Conservation (phyloP, 2,113 vertebrate genomes). For the Bostrychus sinensis region DNA sequence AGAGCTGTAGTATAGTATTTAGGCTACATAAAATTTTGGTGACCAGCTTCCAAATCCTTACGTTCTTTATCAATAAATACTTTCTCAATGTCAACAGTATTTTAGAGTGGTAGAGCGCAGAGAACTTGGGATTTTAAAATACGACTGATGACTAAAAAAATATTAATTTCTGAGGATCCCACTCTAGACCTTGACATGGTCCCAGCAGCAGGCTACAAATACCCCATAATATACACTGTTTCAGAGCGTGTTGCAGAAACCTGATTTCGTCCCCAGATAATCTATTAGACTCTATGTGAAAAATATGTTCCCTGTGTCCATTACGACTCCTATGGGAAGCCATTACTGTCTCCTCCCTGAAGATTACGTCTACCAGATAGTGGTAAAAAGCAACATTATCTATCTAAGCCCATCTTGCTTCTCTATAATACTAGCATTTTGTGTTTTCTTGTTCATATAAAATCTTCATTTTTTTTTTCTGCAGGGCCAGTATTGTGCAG, state of each 20-base stretch:
- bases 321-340: conserved; percentile 32
- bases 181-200: not conserved
- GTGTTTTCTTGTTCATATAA: not conserved
- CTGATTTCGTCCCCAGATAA: conserved; percentile 38
- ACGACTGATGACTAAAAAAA: too few species aligned
- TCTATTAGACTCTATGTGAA: conserved; percentile 10
- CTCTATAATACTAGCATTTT: not conserved
- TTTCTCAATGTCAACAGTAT: too few species aligned
- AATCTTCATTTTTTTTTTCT: not conserved
- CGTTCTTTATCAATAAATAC: too few species aligned
- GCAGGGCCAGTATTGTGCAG: conserved; percentile 94
- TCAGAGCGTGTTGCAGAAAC: conserved; percentile 21
- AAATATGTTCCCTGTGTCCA: conserved; percentile 31
- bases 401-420: conserved; percentile 28
- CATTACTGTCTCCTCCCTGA: conserved; percentile 26
- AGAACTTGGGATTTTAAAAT: too few species aligned
- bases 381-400: conserved; percentile 15
- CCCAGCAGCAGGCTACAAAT: not conserved
- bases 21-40: too few species aligned
- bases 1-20: too few species aligned
- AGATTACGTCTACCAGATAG: conserved; percentile 40
- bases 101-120: too few species aligned
- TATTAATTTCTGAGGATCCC: too few species aligned
- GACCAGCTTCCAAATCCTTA: too few species aligned
- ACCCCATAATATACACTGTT: conserved; percentile 14